Evolutionary conservation across 2,113 vertebrate species (phyloP), one percentile per base, ranked within the genome.

Genomic region (Phrynocephalus versicolor): DNA sequence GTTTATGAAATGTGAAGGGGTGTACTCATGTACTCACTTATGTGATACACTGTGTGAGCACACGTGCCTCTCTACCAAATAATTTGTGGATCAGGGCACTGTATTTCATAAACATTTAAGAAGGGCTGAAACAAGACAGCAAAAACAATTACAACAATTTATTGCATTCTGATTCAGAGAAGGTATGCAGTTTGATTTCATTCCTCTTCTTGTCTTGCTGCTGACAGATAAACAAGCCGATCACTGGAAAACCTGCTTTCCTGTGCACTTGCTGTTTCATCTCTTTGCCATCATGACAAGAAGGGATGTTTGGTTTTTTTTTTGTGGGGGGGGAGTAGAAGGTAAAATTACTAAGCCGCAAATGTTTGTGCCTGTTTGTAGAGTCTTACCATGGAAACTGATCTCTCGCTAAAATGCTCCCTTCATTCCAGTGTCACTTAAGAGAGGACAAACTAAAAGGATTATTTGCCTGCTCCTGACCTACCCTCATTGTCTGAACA

Each of bases 311-410:
- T 85, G 58, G 75, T 75, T 85, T 85, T 85, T 51, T 70, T 51
- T 75, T 55, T 70, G 5, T 23, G 51, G 30, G 51, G 30, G 51
- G 65, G 39, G 77, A 85, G 77, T 62, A n/a, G 37, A 57, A 73
- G 78, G 58, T 86, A 86, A 86, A 86, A 86, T 86, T 86, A 81
- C 84, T 81, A 86, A 86, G 84, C 84, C 81, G 69, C 69, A 86
- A 78, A 86, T 85, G 57, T 74, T 57, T 74, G 58, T 86, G 78
- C 70, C 78, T 86, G 78, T 86, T 81, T 86, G 84, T 55, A 86
- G 77, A 86, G 78, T 65, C 69, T 73, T 55, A 65, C 77, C 58
- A 64, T 45, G 58, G 84, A 81, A 86, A 86, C 70, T 19, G 84
- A 86, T 86, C 45, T 39, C 57, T 81, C 77, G 27, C 78, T 86